phyloP scores from a whole-genome alignment of 2,797 vertebrate species.

The Phataginus tetradactyla region DNA sequence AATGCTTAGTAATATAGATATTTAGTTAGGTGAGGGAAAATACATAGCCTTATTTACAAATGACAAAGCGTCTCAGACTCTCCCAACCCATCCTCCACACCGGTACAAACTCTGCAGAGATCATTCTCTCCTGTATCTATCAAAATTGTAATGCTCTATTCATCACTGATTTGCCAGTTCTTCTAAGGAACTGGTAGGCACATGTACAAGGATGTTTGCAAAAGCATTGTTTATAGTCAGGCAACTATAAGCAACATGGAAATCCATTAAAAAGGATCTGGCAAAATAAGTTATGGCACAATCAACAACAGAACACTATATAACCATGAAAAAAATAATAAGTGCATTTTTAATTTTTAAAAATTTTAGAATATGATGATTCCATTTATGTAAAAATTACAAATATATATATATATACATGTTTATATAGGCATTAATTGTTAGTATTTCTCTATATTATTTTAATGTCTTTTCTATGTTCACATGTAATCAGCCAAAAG shows the following conservation, averaged over 20 bases:
- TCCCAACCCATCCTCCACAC: background rate
- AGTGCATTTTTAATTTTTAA: background rate
- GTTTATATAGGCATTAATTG: background rate
- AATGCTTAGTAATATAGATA: background rate
- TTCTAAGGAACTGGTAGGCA: background rate
- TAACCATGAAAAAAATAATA: background rate
- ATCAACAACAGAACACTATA: background rate
- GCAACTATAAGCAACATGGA: background rate
- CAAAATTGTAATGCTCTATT: background rate
- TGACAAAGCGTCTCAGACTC: background rate
- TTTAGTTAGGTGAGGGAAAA: background rate
- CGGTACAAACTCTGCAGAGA: background rate
- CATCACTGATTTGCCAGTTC: background rate
- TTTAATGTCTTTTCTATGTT: background rate
- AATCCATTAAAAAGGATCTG: background rate
- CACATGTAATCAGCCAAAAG: background rate
- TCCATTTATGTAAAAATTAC: background rate
- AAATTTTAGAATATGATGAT: background rate
- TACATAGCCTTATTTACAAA: background rate
- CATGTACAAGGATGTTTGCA: background rate
- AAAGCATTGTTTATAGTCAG: background rate
- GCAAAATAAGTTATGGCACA: background rate
- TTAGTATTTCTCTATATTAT: background rate
- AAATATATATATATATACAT: background rate
- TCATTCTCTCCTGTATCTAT: background rate